Base-by-base conservation (phyloP, 1,140 invertebrate genomes). In the Brachionus sp. region DNA sequence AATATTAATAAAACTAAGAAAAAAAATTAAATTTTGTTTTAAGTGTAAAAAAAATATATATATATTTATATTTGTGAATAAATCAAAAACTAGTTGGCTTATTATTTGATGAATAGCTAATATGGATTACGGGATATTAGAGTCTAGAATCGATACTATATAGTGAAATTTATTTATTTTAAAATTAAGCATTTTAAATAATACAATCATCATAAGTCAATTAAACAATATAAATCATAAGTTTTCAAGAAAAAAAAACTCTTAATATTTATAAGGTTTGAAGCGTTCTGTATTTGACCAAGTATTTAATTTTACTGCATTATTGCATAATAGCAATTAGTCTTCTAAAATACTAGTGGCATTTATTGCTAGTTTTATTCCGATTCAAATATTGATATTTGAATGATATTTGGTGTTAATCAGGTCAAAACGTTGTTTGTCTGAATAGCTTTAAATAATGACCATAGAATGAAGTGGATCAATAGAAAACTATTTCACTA, bases 371-470 rank as follows among this genome's bases (percentile, higher is more conserved):
- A 25, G 23, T 66, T 66, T 66, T 66, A 29, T 12, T 33, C 13
- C 33, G 25, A 33, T 66, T 66, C n/a, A 33, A 33, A 66, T 33
- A 37, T 37, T 66, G 25, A 33, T 66, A 33, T 66, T 66, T 66
- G 64, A 66, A 66, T 66, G 64, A 66, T 66, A 66, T 66, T 66
- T 66, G 25, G 13, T 33, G 23, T 66, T 37, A 66, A 66, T 66
- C 64, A 66, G 64, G 64, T 66, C 64, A 66, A 66, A 33, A 66
- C 25, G n/a, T 33, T 33, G 29, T 37, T 33, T 33, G 29, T 33
- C 25, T 66, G 25, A 66, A 33, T 66, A 12, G 64, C 23, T 66
- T 33, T 4, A 66, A 33, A 66, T 57, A 57, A 57, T 57, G 50
- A 57, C 50, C 50, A 57, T 57, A 57, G 19, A 57, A 57, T 57